Base-by-base conservation (phyloP, 2,113 vertebrate genomes). In the Xerus inauris region DNA sequence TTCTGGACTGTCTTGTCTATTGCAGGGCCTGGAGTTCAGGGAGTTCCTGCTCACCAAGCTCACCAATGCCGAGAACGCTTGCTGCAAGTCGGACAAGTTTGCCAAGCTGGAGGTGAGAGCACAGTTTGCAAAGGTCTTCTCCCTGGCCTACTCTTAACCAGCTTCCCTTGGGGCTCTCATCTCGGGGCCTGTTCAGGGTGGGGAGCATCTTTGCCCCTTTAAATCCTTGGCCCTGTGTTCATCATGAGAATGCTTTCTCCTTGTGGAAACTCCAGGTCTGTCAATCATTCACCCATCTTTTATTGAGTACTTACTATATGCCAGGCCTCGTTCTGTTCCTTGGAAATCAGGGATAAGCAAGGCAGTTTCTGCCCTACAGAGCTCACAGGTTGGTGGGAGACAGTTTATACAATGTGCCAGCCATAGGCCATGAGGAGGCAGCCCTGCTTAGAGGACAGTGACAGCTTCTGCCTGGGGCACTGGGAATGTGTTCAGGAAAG, bases 1-100 rank as follows among this genome's bases (percentile, higher is more conserved):
- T 22, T 88, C 0, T 79, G 42, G 81, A 30, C 14, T 17, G 3
- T 45, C 38, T 80, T 22, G 11, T 95, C 83, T 94, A 24, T 94
- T 88, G 2, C 97, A 99, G 99, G 98, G 99, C 90, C 98, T 98
- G 0, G 99, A 99, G 98, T 99, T 99, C 98, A 98, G 99, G 54
- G 99, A 99, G 95, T 99, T 99, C 95, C 98, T 99, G 51, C 99
- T 99, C 90, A 99, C 99, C 24, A 99, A 99, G 95, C 99, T 99
- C 96, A 99, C 99, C 97, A 99, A 99, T 0, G 99, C 99, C 0
- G 99, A 99, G 98, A 98, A 99, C 0, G 99, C 99, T 62, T 99
- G 99, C 98, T 99, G 99, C 98, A 99, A 99, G 98, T 99, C 99
- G 0, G 99, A 99, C 95, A 99, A 99, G 97, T 99, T 99, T 85